Base-by-base conservation (phyloP, 2,888 invertebrate genomes). In the Papilio elwesi region DNA sequence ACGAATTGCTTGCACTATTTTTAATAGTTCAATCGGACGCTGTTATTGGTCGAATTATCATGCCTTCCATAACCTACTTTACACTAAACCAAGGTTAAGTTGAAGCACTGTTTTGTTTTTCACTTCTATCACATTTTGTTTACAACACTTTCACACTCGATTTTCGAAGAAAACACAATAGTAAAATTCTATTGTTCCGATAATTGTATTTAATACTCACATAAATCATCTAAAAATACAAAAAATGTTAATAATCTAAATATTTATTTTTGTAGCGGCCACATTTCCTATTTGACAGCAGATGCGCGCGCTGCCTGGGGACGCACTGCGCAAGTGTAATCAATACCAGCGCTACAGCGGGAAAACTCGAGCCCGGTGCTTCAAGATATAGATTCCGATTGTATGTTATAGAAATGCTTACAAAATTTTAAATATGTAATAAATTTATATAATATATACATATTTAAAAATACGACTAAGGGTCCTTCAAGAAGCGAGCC, bases 271-370 rank as follows among this genome's bases (percentile, higher is more conserved):
- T 55, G 38, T 49, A 63, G 68, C 52, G 74, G 76, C 26, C 73
- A 70, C 68, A 52, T 78, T 75, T 76, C 80, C 80, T 85, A 83
- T 87, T 87, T 91, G 90, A 90, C 90, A 87, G 84, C 43, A 74
- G 68, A 16, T 88, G 91, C 91, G 92, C 89, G 88, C 91, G 91
- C 87, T 77, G 76, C 71, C 57, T 66, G 74, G 71, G 72, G 78
- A 74, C 80, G 78, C 75, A 78, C 78, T 79, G 81, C 82, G 82
- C 80, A 78, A 77, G 55, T 57, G 69, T 64, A 77, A 91, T 91
- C 91, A 85, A 91, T 91, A 90, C 51, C 15, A 47, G 47, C 62
- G 66, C 70, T 62, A 73, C 38, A 57, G 2, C 62, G 66, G 66
- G 66, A 51, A 68, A 52, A 16, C 10, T 63, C 11, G 36, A 38